These are phyloP conservation scores for Eunapius fragilis DNA, from an alignment of 37 sponge, comb jelly and placozoan genomes.

Conservation along the genomic window DNA sequence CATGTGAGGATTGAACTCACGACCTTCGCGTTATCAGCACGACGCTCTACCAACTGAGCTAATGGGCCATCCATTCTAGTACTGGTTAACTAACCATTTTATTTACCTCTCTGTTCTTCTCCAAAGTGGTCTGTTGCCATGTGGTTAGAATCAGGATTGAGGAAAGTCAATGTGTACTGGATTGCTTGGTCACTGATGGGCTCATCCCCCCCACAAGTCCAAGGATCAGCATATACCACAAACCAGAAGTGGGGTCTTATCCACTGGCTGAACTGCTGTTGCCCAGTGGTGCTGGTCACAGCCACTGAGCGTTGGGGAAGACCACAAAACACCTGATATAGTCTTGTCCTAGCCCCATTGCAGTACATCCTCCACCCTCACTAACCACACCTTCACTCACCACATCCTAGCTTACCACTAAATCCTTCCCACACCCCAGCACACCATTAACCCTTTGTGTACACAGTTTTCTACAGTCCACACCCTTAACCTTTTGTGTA, in stretches of 20 bases:
- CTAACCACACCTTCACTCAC: too few relatives aligned
- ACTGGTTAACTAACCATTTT: background rate
- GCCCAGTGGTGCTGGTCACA: constrained; percentile 22
- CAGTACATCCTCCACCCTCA: too few relatives aligned
- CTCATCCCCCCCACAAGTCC: constrained; percentile 26
- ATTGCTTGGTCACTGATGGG: constrained; percentile 22
- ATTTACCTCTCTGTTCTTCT: constrained; percentile 63
- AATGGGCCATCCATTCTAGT: constrained; percentile 12
- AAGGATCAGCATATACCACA: constrained; percentile 64
- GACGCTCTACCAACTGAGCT: constrained; percentile 82
- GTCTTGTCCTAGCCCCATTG: too few relatives aligned
- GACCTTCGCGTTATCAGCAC: constrained; percentile 82
- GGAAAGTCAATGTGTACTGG: constrained; percentile 51
- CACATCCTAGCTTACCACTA: too few relatives aligned
- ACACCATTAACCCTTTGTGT: too few relatives aligned
- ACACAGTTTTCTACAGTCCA: too few relatives aligned
- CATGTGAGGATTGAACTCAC: constrained; percentile 75
- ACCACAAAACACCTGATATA: too few relatives aligned
- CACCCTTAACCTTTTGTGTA: too few relatives aligned
- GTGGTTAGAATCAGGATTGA: constrained; percentile 66
- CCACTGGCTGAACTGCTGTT: constrained; percentile 63
- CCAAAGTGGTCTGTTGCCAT: constrained; percentile 70
- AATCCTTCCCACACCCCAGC: too few relatives aligned
- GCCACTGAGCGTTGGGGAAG: constrained; percentile 12
- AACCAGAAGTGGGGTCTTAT: constrained; percentile 77